Evolutionary conservation across 2,888 invertebrate genomes (phyloP).

Genomic region (Caenorhabditis sp.): DNA sequence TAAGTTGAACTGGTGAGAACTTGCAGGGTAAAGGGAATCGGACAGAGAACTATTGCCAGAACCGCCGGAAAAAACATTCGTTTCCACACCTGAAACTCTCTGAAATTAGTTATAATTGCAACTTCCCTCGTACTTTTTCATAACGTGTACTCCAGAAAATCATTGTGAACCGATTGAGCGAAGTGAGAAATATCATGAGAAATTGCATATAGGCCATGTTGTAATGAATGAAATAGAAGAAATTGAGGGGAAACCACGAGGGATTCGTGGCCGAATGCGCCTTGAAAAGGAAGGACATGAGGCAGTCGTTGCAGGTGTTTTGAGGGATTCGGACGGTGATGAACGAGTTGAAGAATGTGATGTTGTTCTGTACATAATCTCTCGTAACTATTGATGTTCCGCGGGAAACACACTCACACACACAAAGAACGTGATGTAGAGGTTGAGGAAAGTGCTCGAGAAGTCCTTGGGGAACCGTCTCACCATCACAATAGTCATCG

Average conservation of each 20-base stretch:
- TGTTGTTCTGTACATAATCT: constrained; percentile 42
- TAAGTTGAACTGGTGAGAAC: constrained; percentile 16
- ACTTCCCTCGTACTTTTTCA: constrained; percentile 9
- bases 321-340: constrained; percentile 48
- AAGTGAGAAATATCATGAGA: constrained; percentile 38
- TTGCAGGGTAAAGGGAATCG: constrained; percentile 20
- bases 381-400: no score
- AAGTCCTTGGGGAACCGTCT: constrained; percentile 31
- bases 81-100: constrained; percentile 29
- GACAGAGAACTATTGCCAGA: background rate
- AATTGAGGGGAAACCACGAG: constrained; percentile 39
- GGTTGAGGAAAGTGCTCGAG: constrained; percentile 23
- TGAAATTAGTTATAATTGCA: background rate
- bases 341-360: constrained; percentile 51
- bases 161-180: constrained; percentile 43
- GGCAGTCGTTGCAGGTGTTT: constrained; percentile 44
- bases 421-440: constrained; percentile 31
- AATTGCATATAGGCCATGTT: constrained; percentile 47
- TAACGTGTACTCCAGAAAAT: constrained; percentile 31
- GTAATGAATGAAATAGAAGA: constrained; percentile 48
- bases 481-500: constrained; percentile 22
- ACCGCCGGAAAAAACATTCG: background rate
- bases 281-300: constrained; percentile 36
- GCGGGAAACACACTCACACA: no score
- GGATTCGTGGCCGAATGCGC: constrained; percentile 10